Percentiles rank a stretch among this genome's conserved stretches.
These are phyloP conservation scores for Amphiprion ocellaris DNA, from an alignment of 2,113 vertebrate genomes.

Conservation along the genomic window DNA sequence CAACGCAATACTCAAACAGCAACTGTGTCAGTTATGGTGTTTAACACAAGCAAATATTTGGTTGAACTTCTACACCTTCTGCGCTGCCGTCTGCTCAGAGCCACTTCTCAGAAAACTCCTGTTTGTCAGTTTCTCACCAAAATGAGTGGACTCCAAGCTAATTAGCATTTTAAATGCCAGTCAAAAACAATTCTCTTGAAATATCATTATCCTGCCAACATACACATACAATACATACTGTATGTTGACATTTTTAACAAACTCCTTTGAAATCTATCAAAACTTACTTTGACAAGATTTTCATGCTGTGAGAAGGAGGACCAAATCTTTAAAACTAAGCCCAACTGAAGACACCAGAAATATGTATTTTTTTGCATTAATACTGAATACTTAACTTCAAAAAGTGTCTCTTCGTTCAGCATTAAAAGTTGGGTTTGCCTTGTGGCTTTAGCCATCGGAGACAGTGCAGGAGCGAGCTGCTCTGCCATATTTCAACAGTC, in stretches of 20 bases:
- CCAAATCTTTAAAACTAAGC: constrained; percentile 1
- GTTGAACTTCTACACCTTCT: constrained; percentile 17
- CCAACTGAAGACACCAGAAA: neutral
- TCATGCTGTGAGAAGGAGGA: neutral
- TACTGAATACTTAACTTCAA: neutral
- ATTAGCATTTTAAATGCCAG: constrained; percentile 28
- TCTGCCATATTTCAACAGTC: constrained; percentile 55
- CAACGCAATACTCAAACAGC: constrained; percentile 1
- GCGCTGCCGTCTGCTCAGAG: constrained; percentile 28
- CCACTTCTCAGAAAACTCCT: constrained; percentile 27
- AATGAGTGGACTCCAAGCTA: constrained; percentile 7
- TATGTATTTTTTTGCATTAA: too few relatives aligned
- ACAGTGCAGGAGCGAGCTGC: constrained; percentile 28
- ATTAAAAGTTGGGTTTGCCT: constrained; percentile 35
- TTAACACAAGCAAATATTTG: constrained; percentile 32
- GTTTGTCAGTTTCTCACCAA: neutral
- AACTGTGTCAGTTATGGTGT: constrained; percentile 2
- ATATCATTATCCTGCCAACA: neutral
- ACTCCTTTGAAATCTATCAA: neutral
- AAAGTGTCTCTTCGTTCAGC: neutral
- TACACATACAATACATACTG: neutral
- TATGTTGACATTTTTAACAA: neutral
- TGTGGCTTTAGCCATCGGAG: constrained; percentile 46
- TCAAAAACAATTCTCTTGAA: neutral
- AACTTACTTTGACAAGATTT: neutral